These are phyloP conservation scores for Willisornis vidua DNA, from an alignment of 2,113 vertebrate genomes.

Conservation along the genomic window DNA sequence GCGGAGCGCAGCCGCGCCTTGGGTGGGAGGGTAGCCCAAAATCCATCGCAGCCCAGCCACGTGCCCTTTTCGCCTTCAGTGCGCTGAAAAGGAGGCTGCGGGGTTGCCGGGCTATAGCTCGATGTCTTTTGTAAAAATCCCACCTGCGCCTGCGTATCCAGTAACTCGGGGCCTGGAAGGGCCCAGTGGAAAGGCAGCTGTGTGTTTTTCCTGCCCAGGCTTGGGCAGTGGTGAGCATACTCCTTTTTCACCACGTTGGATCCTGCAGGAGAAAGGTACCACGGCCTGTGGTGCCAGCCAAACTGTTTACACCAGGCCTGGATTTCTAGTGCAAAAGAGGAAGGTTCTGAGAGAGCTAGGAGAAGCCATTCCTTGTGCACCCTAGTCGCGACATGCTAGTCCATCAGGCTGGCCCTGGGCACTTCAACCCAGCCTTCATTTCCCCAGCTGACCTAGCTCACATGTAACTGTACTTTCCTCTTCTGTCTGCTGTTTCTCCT, in stretches of 20 bases:
- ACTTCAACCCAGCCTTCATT: fast-evolving
- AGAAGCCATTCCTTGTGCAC: fast-evolving
- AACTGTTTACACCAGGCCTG: background rate
- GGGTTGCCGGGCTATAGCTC: background rate
- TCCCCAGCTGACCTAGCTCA: background rate
- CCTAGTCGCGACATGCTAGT: background rate
- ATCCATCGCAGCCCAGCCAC: fast-evolving
- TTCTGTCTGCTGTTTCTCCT: too few species aligned
- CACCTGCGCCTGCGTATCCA: background rate
- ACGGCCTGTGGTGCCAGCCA: background rate
- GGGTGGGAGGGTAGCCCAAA: background rate
- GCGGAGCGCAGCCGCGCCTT: background rate
- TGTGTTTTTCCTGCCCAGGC: background rate
- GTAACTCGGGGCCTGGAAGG: background rate
- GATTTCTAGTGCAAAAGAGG: background rate
- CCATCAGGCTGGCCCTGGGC: fast-evolving
- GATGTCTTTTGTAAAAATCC: background rate
- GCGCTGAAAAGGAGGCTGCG: background rate
- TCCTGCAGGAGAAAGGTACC: background rate
- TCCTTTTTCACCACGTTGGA: fast-evolving
- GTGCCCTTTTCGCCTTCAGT: background rate
- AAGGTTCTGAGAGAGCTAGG: background rate
- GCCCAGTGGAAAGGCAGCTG: background rate
- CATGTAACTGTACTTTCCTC: too few species aligned
- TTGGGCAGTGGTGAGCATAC: background rate